Percentiles rank a stretch among this genome's conserved stretches.
phyloP scores from a whole-genome alignment of 2,113 vertebrate species.

The Aplodontia rufa region DNA sequence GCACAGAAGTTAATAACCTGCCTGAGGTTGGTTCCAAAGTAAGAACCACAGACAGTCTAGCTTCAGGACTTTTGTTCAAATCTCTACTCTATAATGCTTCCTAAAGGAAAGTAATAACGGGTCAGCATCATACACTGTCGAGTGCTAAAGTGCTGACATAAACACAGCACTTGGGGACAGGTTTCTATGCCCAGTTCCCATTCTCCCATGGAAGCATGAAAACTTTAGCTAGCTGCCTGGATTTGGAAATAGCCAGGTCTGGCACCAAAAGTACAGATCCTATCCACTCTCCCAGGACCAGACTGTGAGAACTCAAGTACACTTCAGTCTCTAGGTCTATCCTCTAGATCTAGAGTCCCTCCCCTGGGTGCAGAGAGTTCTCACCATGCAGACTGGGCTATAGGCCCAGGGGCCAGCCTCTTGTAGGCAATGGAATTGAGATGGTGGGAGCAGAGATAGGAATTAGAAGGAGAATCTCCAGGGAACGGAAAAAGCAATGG shows the following conservation, averaged over 20 bases:
- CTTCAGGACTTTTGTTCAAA: background rate
- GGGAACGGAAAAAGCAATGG: background rate
- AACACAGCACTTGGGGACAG: background rate
- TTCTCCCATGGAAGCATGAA: background rate
- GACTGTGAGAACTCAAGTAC: background rate
- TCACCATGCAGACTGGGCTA: background rate
- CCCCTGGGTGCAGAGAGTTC: background rate
- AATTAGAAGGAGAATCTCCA: background rate
- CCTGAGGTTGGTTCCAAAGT: background rate
- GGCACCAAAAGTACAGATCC: background rate
- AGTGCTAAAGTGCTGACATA: background rate
- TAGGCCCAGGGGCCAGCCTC: background rate
- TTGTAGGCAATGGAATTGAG: background rate
- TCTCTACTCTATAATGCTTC: background rate
- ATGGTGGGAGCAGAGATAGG: background rate
- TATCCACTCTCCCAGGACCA: background rate
- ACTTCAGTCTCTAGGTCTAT: background rate
- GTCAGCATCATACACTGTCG: background rate
- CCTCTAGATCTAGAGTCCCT: background rate
- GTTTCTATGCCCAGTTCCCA: background rate
- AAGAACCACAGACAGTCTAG: background rate
- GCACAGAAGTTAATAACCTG: background rate
- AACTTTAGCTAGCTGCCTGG: background rate
- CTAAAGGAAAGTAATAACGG: background rate
- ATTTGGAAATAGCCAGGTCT: background rate